Percentiles rank a stretch among this genome's conserved stretches.
These are phyloP conservation scores for Trachurus trachurus DNA, from an alignment of 2,797 vertebrate genomes.

Conservation along the genomic window DNA sequence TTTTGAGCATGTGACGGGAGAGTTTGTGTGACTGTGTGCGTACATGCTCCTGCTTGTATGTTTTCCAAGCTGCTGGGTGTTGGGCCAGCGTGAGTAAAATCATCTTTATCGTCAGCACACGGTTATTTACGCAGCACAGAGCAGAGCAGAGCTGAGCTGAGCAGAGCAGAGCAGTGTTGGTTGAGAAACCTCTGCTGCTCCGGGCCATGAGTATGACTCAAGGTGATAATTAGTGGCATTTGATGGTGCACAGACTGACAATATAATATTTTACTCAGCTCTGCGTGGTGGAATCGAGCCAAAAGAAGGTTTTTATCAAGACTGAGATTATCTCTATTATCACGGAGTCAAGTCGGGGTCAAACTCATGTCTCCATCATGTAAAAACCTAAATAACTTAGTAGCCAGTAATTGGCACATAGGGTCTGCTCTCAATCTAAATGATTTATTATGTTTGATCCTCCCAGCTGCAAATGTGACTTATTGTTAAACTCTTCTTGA, in stretches of 20 bases:
- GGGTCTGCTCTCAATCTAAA: neutral
- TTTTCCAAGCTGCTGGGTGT: slow-evolving; percentile 63
- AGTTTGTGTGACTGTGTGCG: slow-evolving; percentile 20
- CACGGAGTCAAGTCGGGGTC: slow-evolving; percentile 13
- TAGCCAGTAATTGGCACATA: neutral
- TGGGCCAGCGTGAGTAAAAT: slow-evolving; percentile 74
- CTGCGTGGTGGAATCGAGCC: slow-evolving; percentile 7
- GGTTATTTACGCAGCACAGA: slow-evolving; percentile 65
- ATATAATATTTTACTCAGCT: slow-evolving; percentile 4
- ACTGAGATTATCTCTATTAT: neutral
- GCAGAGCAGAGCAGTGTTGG: slow-evolving; percentile 44
- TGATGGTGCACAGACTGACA: slow-evolving; percentile 31
- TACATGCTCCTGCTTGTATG: slow-evolving; percentile 23
- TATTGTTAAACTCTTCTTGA: slow-evolving; percentile 26
- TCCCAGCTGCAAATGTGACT: slow-evolving; percentile 7
- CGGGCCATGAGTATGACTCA: slow-evolving; percentile 56
- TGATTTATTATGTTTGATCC: neutral
- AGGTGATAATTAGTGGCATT: slow-evolving; percentile 66
- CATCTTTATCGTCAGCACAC: slow-evolving; percentile 66
- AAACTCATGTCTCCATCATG: neutral
- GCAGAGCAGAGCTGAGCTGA: slow-evolving; percentile 40
- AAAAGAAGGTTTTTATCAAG: slow-evolving; percentile 12
- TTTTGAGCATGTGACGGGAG: slow-evolving; percentile 41
- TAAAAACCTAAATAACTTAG: neutral
- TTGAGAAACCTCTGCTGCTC: slow-evolving; percentile 53